Evolutionary conservation across 1,140 invertebrate species (phyloP), one percentile per base, ranked within the genome.

Genomic region (Cydia fagiglandana): DNA sequence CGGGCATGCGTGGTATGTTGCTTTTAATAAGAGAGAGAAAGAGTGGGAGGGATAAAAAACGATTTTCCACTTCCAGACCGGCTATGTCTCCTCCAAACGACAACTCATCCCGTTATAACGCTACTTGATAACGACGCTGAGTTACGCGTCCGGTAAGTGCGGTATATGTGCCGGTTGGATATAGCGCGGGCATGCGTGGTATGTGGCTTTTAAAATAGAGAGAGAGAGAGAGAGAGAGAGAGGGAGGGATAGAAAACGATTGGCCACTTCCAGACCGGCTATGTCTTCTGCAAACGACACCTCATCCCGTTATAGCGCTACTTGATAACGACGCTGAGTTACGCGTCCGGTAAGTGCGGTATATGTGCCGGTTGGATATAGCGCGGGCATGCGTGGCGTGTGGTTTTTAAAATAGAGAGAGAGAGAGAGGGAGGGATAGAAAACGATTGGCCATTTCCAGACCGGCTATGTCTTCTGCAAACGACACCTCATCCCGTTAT

Each of bases 41-140:
- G 34, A 34, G 34, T n/a, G 45, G 13, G 0, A 61, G 34, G 5
- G 34, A 28, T 28, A 34, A 5, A 30, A 30, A 30, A 30, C 53
- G 3, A 9, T 4, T 5, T 6, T n/a, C n/a, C n/a, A n/a, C 79
- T 77, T 88, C 88, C 74, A 87, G 83, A 17, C 10, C 15, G 50
- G 76, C 13, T 82, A 30, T 30, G 77, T 76, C 76, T 78, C 34
- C 70, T 66, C 66, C 79, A 76, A 78, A 88, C 86, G 89, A 91
- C 88, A 90, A 84, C 79, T 82, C 84, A 61, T 86, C 87, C 86
- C 80, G 85, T 89, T 89, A 89, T 89, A 91, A 83, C 82, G 79
- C 81, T 87, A 91, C 89, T 91, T 90, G 89, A 91, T 88, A 89
- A 89, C 89, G 85, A 89, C 81, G 89, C 88, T 88, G 86, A 88